A percentile compares a stretch with the other conserved stretches of the same genome.
Evolutionary conservation across 2,888 invertebrate genomes (phyloP).

Genomic region (Drosophila melanosoma): DNA sequence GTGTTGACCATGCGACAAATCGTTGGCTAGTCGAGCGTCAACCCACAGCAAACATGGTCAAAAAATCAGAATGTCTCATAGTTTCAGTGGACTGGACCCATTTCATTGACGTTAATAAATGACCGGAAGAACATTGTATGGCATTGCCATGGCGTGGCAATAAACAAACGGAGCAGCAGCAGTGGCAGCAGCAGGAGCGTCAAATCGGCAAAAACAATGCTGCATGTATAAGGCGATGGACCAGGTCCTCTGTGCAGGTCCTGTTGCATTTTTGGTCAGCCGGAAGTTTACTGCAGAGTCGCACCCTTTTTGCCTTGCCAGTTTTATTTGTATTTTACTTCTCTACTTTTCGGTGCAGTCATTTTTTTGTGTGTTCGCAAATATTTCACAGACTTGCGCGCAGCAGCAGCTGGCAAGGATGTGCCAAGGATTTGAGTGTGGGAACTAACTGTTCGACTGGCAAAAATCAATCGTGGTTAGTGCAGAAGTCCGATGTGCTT

Average conservation of each 20-base stretch:
- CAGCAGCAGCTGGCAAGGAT: conserved; percentile 61
- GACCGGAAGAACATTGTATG: conserved; percentile 81
- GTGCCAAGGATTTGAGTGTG: conserved; percentile 41
- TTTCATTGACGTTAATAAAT: conserved; percentile 80
- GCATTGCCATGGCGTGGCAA: conserved; percentile 71
- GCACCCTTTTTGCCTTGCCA: conserved; percentile 66
- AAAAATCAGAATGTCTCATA: conserved; percentile 46
- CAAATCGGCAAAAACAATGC: conserved; percentile 51
- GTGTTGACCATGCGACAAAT: conserved; percentile 78
- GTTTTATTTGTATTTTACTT: conserved; percentile 42
- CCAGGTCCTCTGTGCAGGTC: conserved; percentile 52
- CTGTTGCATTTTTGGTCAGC: conserved; percentile 78
- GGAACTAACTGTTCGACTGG: conserved; percentile 59
- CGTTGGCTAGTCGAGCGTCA: conserved; percentile 69
- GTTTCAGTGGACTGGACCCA: conserved; percentile 54
- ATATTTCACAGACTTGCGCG: conserved; percentile 72
- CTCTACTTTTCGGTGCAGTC: conserved; percentile 33
- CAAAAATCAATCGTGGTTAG: conserved; percentile 75
- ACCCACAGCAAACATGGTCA: conserved; percentile 46
- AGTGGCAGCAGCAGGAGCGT: conserved; percentile 33
- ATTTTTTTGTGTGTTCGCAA: conserved; percentile 65
- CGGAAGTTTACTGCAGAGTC: conserved; percentile 76
- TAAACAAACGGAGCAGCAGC: conserved; percentile 69
- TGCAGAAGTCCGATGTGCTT: conserved; percentile 58
- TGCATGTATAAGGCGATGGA: conserved; percentile 47